Evolutionary conservation across 1,140 invertebrate genomes (phyloP).

Genomic region (Zeugodacus cucurbitae): DNA sequence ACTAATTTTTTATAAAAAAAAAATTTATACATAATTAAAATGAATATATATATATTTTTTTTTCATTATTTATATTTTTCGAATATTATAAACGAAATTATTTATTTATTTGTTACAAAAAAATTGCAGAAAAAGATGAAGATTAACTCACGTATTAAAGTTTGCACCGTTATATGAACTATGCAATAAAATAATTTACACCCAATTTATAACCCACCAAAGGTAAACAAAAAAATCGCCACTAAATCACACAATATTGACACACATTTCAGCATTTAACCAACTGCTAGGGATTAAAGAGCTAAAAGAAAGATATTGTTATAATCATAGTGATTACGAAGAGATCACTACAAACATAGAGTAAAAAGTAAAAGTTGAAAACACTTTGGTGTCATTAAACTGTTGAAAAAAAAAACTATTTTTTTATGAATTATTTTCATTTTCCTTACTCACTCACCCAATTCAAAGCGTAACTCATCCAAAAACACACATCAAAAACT

Average conservation of each 20-base stretch:
- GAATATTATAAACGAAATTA: background rate
- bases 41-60: too few relatives aligned
- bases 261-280: background rate
- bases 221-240: background rate
- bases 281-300: background rate
- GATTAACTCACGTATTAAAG: background rate
- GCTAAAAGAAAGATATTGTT: background rate
- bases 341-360: background rate
- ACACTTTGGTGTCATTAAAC: background rate
- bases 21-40: too few relatives aligned
- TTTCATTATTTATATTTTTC: background rate
- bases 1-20: too few relatives aligned
- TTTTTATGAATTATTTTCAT: background rate
- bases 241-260: background rate
- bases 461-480: background rate
- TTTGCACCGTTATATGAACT: background rate
- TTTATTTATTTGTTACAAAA: background rate
- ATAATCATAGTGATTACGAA: background rate
- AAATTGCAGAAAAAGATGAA: constrained; percentile 32
- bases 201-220: background rate
- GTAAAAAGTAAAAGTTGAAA: too few relatives aligned
- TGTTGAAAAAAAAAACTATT: too few relatives aligned
- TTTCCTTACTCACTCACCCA: background rate
- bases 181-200: background rate
- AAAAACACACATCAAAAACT: background rate